Evolutionary conservation across 2,888 invertebrate genomes (phyloP).

Genomic region (Dryobota labecula): DNA sequence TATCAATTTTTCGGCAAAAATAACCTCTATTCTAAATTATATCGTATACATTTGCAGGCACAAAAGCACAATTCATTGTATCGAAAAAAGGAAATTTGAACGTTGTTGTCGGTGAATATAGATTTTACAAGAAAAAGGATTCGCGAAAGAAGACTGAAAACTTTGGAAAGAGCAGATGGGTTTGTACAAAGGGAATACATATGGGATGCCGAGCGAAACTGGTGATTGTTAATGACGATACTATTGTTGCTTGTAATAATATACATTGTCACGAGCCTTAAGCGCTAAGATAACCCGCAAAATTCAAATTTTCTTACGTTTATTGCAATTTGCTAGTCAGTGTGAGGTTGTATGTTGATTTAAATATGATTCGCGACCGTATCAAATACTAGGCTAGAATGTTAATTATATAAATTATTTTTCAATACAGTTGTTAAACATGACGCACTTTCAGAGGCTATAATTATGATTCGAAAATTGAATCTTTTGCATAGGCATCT

Average conservation of each 20-base stretch:
- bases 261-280: conserved; percentile 40
- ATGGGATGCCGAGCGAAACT: conserved; percentile 41
- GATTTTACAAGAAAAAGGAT: conserved; percentile 49
- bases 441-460: too few species aligned
- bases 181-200: conserved; percentile 20
- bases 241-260: conserved; percentile 30
- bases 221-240: conserved; percentile 19
- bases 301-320: too few species aligned
- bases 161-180: conserved; percentile 33
- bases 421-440: too few species aligned
- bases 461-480: too few species aligned
- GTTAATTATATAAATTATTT: too few species aligned
- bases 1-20: background rate
- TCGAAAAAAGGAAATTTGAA: conserved; percentile 44
- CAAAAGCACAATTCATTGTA: conserved; percentile 15
- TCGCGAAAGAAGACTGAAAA: conserved; percentile 1
- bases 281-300: too few species aligned
- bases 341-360: too few species aligned
- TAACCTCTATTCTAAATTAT: background rate
- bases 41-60: conserved; percentile 28
- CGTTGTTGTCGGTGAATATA: conserved; percentile 30
- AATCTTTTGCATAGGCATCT: too few species aligned
- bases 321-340: too few species aligned
- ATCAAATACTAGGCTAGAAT: too few species aligned
- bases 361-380: too few species aligned